Conservation (phyloP, 1,140 invertebrate species). For the Platyscapa corneri region DNA sequence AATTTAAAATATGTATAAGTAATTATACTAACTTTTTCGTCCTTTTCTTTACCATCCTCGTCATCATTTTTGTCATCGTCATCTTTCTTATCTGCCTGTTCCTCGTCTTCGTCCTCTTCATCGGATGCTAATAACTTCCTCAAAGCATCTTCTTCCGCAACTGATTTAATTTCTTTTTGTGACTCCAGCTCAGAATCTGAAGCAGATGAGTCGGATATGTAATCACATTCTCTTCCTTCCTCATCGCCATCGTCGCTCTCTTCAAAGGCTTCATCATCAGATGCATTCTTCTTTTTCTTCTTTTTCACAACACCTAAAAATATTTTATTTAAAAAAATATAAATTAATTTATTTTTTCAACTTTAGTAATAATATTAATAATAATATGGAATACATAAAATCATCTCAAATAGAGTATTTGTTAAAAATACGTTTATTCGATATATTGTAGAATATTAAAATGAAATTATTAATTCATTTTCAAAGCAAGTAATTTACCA, state of each 20-base stretch:
- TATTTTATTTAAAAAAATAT: constrained; percentile 9
- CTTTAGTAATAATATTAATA: too few relatives aligned
- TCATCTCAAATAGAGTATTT: too few relatives aligned
- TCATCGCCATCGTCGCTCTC: constrained; percentile 98
- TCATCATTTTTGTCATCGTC: constrained; percentile 78
- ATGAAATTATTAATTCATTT: too few relatives aligned
- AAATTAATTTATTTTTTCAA: not conserved
- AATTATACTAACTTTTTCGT: constrained; percentile 76
- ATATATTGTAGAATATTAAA: too few relatives aligned
- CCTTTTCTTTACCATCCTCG: constrained; percentile 78
- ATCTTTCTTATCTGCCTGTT: constrained; percentile 78
- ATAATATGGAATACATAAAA: too few relatives aligned
- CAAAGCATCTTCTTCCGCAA: constrained; percentile 92
- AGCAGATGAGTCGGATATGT: constrained; percentile 89
- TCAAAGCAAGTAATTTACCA: too few relatives aligned
- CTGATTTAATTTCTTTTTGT: constrained; percentile 85
- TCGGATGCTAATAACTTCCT: constrained; percentile 91
- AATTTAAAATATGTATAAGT: not conserved
- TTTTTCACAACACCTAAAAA: constrained; percentile 65
- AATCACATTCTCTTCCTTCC: constrained; percentile 92
- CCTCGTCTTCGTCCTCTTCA: constrained; percentile 90
- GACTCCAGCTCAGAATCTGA: constrained; percentile 84
- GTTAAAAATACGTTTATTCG: too few relatives aligned
- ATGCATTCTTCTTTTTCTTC: constrained; percentile 84
- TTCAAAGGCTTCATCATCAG: constrained; percentile 92